A percentile compares a stretch with the other conserved stretches of the same genome.
Conservation (phyloP, 2,888 invertebrate species). For the Xanthorhoe designata region DNA sequence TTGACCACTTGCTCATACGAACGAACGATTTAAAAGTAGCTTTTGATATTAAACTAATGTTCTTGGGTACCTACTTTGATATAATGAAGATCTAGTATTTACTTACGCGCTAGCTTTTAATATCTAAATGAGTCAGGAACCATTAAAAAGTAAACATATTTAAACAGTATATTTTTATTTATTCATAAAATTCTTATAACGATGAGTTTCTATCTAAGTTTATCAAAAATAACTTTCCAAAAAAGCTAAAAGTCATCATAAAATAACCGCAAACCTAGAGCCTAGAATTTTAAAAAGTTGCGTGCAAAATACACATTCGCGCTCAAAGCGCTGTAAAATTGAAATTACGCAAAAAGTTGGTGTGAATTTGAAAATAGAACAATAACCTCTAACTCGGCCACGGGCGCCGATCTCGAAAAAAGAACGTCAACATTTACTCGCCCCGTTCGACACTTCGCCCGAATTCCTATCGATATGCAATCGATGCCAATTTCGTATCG, state of each 20-base stretch:
- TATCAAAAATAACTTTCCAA: neutral
- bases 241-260: neutral
- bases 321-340: constrained; percentile 56
- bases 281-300: constrained; percentile 20
- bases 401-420: constrained; percentile 73
- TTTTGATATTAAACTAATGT: too few relatives aligned
- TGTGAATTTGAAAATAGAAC: constrained; percentile 79
- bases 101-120: neutral
- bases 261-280: neutral
- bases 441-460: constrained; percentile 61
- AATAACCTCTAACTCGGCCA: constrained; percentile 83
- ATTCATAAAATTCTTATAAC: neutral
- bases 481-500: constrained; percentile 33
- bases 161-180: too few relatives aligned
- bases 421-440: constrained; percentile 71
- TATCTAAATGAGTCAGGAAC: neutral
- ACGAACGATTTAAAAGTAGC: too few relatives aligned
- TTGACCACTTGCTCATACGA: too few relatives aligned
- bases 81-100: too few relatives aligned
- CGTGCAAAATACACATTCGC: constrained; percentile 17
- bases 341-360: constrained; percentile 49
- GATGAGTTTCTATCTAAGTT: neutral
- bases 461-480: constrained; percentile 64
- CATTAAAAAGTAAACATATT: too few relatives aligned
- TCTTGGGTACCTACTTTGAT: too few relatives aligned